These are phyloP conservation scores for Anthoscopus minutus DNA, from an alignment of 2,113 vertebrate genomes.

Conservation along the genomic window DNA sequence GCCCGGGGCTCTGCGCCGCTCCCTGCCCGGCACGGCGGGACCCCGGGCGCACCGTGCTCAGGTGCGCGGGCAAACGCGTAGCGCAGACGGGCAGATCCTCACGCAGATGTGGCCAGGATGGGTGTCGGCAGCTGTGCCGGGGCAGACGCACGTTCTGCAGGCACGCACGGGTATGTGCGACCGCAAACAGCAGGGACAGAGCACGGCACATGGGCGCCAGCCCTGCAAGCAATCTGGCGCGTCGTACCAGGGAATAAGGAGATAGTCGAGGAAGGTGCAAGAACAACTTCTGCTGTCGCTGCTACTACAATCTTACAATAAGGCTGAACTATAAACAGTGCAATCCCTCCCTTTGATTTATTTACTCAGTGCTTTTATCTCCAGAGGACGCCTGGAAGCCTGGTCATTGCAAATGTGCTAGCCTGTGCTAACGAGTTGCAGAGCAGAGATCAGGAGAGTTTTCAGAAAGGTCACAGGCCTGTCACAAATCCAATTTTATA, in stretches of 20 bases:
- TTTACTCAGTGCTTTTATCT: background rate
- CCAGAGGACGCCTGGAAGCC: background rate
- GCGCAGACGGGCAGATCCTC: background rate
- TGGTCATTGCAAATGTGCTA: background rate
- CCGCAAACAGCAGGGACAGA: background rate
- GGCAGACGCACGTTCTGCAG: background rate
- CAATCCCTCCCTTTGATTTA: background rate
- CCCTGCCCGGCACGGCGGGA: background rate
- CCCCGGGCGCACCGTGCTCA: rapidly evolving
- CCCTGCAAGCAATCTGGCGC: background rate
- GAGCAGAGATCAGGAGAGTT: background rate
- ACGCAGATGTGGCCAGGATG: rapidly evolving
- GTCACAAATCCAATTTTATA: background rate
- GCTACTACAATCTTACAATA: background rate
- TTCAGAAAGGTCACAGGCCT: background rate
- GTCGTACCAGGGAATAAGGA: rapidly evolving
- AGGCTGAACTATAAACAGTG: background rate
- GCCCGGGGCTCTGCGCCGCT: rapidly evolving
- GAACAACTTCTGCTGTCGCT: background rate
- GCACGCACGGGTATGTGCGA: background rate
- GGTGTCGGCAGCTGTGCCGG: background rate
- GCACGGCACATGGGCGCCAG: rapidly evolving
- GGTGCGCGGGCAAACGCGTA: rapidly evolving
- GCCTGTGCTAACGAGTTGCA: background rate
- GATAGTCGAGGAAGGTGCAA: background rate